Base-by-base conservation (phyloP, 2,113 vertebrate genomes). In the Struthidea cinerea region DNA sequence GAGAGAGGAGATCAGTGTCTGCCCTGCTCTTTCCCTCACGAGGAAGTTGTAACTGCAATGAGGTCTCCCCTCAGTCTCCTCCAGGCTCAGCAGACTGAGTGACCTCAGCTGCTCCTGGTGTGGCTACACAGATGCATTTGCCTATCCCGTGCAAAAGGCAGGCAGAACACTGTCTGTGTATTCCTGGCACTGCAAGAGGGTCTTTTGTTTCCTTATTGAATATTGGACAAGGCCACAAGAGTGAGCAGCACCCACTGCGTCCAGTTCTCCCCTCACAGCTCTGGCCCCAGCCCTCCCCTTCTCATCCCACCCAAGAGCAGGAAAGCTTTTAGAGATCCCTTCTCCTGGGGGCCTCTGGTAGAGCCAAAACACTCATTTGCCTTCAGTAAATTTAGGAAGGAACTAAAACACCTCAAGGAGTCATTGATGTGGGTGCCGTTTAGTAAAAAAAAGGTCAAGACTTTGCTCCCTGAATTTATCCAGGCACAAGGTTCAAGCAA, bases 101-200 rank as follows among this genome's bases (percentile, higher is more conserved):
- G 30, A 46, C 35, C 70, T 61, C 55, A 22, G 5, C 70, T n/a
- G 53, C n/a, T 42, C 30, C 47, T 73, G 37, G 9, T 32, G 32
- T 0, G 4, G 33, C 33, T 24, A 20, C 55, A 41, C 3, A 35
- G 41, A 55, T 7, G 5, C 1, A 0, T 49, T 35, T 27, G 11
- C 7, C 37, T 27, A 10, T 9, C 30, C 44, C 0, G 0, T 6
- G 23, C 11, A 20, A 14, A 33, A 26, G 27, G 46, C 46, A 46
- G 59, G 41, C 20, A n/a, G 32, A 53, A 10, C 0, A 0, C n/a
- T 19, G 9, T 5, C 17, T 21, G 11, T 23, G 7, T 15, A 11
- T 1, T 5, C 12, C 2, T 3, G 1, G n/a, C 33, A 1, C 19
- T 35, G 18, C 7, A 0, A 39, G 10, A n/a, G 13, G 18, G 13